These are phyloP conservation scores for Trachops cirrhosus DNA, from an alignment of 2,797 vertebrate species.

Conservation along the genomic window DNA sequence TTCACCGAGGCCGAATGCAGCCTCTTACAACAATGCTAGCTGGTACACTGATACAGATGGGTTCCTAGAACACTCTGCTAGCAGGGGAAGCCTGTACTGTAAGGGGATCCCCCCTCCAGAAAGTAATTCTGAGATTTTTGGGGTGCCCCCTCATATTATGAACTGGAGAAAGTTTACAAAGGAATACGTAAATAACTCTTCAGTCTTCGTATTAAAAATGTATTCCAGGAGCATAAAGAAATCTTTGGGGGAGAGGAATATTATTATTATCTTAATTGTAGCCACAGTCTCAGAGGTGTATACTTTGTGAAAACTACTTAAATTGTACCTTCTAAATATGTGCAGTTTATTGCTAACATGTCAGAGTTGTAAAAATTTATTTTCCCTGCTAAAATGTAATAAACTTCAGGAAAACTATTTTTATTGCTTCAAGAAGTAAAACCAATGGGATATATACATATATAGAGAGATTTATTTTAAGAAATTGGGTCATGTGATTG, in stretches of 20 bases:
- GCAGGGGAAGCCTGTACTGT: too few relatives aligned
- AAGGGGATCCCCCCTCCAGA: too few relatives aligned
- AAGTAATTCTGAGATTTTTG: too few relatives aligned
- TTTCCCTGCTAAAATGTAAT: conserved; percentile 6
- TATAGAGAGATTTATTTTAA: too few relatives aligned
- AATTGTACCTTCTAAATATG: background rate
- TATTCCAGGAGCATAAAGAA: background rate
- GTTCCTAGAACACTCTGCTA: too few relatives aligned
- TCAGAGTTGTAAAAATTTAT: background rate
- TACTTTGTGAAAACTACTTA: background rate
- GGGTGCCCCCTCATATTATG: background rate
- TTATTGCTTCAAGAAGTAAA: background rate
- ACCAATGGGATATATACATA: background rate
- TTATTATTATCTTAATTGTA: background rate
- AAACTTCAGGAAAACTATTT: background rate
- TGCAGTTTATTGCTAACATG: background rate
- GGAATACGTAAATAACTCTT: background rate
- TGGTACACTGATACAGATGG: too few relatives aligned
- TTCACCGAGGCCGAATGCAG: too few relatives aligned
- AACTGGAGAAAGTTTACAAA: background rate
- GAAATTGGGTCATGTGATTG: background rate
- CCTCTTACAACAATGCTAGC: too few relatives aligned
- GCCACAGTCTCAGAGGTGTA: background rate
- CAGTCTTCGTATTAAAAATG: background rate
- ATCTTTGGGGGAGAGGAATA: background rate